Conservation (phyloP, 2,888 invertebrate genomes). For the Xanthorhoe designata region DNA sequence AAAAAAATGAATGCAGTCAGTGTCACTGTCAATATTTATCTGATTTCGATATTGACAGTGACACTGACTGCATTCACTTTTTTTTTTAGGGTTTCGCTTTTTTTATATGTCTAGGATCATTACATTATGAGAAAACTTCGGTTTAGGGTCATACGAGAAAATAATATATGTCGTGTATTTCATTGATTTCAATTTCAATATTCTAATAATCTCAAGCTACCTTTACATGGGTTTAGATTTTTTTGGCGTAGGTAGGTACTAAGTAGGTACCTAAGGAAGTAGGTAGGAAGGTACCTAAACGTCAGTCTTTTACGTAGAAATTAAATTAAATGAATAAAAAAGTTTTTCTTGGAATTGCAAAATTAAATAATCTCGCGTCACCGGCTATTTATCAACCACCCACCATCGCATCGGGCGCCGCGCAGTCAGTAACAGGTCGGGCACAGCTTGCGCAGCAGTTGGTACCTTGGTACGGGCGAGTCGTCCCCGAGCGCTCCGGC, state of each 20-base stretch:
- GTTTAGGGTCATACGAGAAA: too few species aligned
- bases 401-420: constrained; percentile 6
- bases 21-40: background rate
- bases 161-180: too few species aligned
- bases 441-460: constrained; percentile 16
- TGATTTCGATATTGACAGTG: too few species aligned
- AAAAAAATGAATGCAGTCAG: background rate
- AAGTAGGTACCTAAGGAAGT: background rate
- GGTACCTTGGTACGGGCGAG: constrained; percentile 44
- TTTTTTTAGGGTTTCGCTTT: too few species aligned
- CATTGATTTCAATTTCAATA: too few species aligned
- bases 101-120: too few species aligned
- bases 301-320: background rate
- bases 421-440: constrained; percentile 16
- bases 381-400: constrained; percentile 21
- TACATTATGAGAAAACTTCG: too few species aligned
- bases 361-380: constrained; percentile 19
- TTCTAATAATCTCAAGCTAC: too few species aligned
- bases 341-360: constrained; percentile 5
- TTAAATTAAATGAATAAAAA: background rate
- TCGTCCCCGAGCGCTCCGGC: constrained; percentile 53
- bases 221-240: too few species aligned
- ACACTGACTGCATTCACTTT: too few species aligned
- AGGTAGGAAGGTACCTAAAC: too few species aligned
- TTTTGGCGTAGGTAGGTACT: background rate